These are phyloP conservation scores for Corapipo altera DNA, from an alignment of 2,113 vertebrate species.

Conservation along the genomic window DNA sequence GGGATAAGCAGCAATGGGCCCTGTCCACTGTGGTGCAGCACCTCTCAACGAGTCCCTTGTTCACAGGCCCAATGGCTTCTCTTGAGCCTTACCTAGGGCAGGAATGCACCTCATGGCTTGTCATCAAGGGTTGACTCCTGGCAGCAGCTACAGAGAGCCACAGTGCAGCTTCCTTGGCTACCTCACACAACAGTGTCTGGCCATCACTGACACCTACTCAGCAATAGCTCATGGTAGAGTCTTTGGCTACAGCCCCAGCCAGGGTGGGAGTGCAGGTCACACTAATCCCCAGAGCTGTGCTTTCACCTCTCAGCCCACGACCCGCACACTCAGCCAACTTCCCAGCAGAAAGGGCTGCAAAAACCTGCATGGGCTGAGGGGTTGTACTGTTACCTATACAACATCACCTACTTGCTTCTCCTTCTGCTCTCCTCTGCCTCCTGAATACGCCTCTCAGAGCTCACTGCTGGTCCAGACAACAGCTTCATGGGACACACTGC, in stretches of 20 bases:
- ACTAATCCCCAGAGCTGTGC: neutral
- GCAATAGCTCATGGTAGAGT: neutral
- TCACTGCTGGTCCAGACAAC: neutral
- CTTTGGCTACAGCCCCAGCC: neutral
- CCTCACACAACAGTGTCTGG: neutral
- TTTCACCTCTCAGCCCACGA: neutral
- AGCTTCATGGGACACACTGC: accelerated
- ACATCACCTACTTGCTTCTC: neutral
- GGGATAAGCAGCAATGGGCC: neutral
- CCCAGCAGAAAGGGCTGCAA: neutral
- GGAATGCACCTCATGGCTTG: neutral
- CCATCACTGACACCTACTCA: neutral
- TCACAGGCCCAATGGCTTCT: neutral
- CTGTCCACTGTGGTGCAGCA: neutral
- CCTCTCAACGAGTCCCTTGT: neutral
- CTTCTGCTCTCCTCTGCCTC: neutral
- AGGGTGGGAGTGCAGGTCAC: neutral
- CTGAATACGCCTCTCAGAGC: neutral
- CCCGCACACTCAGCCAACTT: neutral
- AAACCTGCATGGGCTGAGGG: neutral
- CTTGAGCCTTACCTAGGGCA: neutral
- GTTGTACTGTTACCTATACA: neutral
- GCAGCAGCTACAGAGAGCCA: neutral
- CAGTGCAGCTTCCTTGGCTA: neutral
- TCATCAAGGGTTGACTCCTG: neutral